Evolutionary conservation across 2,113 vertebrate species (phyloP).

Genomic region (Bubalus kerabau): DNA sequence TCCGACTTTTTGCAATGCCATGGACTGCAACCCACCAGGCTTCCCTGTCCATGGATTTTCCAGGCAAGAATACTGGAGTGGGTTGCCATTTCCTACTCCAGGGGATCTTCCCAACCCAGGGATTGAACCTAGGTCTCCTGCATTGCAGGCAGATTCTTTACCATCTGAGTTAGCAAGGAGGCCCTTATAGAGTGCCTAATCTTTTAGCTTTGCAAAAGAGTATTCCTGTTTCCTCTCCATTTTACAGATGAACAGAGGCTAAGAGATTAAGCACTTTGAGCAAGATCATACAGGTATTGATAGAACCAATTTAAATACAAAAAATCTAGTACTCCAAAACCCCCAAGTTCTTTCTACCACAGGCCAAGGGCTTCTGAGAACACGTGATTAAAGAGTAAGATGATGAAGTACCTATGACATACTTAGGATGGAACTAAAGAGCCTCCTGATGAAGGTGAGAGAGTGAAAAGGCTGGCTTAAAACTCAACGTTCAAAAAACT

Average conservation of each 20-base stretch:
- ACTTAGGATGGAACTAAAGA: not conserved
- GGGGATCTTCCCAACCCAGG: not conserved
- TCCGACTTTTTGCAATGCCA: not conserved
- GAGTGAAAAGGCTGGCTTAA: not conserved
- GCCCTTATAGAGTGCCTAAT: not conserved
- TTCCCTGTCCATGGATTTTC: not conserved
- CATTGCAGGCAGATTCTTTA: not conserved
- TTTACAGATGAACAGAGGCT: not conserved
- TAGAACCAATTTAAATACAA: not conserved
- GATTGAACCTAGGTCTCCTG: not conserved
- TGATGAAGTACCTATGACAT: not conserved
- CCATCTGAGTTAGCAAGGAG: not conserved
- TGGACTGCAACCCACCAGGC: not conserved
- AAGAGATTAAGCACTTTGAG: not conserved
- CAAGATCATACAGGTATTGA: not conserved
- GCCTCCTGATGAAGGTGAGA: not conserved
- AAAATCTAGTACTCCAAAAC: not conserved
- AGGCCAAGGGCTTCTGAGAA: not conserved
- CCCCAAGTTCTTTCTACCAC: not conserved
- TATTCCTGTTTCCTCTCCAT: not conserved
- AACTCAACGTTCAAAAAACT: not conserved
- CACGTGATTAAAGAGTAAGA: not conserved
- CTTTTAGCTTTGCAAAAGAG: not conserved
- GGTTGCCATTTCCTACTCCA: not conserved
- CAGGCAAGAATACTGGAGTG: not conserved